Evolutionary conservation across 2,113 vertebrate species (phyloP), one percentile per base, ranked within the genome.

Genomic region (Seriola dumerili): DNA sequence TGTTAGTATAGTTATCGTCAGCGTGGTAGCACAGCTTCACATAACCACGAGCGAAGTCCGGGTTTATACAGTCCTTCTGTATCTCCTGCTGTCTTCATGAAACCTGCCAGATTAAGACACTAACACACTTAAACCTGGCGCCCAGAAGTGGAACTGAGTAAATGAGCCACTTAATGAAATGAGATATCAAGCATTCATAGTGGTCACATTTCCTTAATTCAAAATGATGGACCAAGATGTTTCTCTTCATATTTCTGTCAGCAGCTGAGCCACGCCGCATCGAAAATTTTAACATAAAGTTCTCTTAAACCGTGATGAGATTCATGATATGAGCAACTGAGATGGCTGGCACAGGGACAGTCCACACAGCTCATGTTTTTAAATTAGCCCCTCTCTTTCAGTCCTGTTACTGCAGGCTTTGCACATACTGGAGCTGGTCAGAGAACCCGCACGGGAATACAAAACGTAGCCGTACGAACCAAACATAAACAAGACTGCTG

Each of bases 331-430:
- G 7, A 52, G 50, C 21, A 21, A 52, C 50, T 50, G 16, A 17
- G 13, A 19, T 50, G 46, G 46, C 16, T 21, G 50, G 19, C 11
- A 21, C 17, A 52, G 50, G 50, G 50, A 52, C 50, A 21, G 50
- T 52, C 19, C 50, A 8, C 17, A 42, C 34, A 42, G 63, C 61
- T 76, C 74, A 67, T 66, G 52, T 17, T 67, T 58, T 67, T 34
- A 34, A 52, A 52, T 65, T 54, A 52, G 50, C 17, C 19, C 50
- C 50, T 9, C 17, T 21, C 13, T 52, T 52, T 9, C 50, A 52
- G 38, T 76, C 62, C 40, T 40, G 32, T 75, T 55, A 54, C 3
- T 48, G 46, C 14, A 1, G 14, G 14, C 44, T 46, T 21, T 9
- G n/a, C 6, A 17, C 52, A 40, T 17, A 58, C 14, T 3, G 0